phyloP scores from a whole-genome alignment of 1,140 invertebrate genomes.

The Fragariocoptes setiger region DNA sequence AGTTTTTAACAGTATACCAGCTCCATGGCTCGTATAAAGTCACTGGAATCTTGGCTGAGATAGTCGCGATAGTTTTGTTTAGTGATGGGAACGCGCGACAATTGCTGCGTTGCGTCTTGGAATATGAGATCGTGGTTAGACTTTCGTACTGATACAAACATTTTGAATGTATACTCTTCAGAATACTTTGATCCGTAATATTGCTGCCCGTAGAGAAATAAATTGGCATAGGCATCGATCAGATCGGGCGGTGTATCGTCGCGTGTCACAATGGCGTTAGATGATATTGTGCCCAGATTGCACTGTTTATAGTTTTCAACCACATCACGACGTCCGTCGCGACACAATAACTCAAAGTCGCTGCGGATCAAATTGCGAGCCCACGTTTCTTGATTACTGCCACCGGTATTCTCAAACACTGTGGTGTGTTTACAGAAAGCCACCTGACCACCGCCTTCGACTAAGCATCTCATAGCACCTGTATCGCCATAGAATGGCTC shows the following conservation, averaged over 20 bases:
- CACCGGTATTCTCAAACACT: slow-evolving; percentile 59
- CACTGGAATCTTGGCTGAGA: slow-evolving; percentile 32
- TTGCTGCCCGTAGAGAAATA: slow-evolving; percentile 63
- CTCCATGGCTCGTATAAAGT: slow-evolving; percentile 37
- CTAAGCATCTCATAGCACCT: slow-evolving; percentile 63
- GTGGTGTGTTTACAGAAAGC: slow-evolving; percentile 69
- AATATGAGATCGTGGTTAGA: slow-evolving; percentile 62
- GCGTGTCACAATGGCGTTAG: slow-evolving; percentile 61
- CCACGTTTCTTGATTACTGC: slow-evolving; percentile 52
- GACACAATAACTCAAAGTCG: slow-evolving; percentile 72
- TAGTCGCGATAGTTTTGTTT: slow-evolving; percentile 31
- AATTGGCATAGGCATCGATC: slow-evolving; percentile 45
- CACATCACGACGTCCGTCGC: slow-evolving; percentile 34
- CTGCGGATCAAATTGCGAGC: slow-evolving; percentile 57
- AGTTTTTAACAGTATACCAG: slow-evolving; percentile 45
- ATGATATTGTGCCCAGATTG: slow-evolving; percentile 60
- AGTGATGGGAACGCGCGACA: slow-evolving; percentile 26
- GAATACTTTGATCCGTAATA: slow-evolving; percentile 48
- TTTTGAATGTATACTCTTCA: slow-evolving; percentile 49
- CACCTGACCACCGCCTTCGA: slow-evolving; percentile 73
- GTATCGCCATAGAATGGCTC: slow-evolving; percentile 65
- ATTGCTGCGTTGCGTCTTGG: slow-evolving; percentile 54
- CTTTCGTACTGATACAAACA: slow-evolving; percentile 40
- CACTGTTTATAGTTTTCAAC: slow-evolving; percentile 21
- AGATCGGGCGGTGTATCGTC: slow-evolving; percentile 40